These are phyloP conservation scores for Penaeus indicus DNA, from an alignment of 1,140 invertebrate species.

Conservation along the genomic window DNA sequence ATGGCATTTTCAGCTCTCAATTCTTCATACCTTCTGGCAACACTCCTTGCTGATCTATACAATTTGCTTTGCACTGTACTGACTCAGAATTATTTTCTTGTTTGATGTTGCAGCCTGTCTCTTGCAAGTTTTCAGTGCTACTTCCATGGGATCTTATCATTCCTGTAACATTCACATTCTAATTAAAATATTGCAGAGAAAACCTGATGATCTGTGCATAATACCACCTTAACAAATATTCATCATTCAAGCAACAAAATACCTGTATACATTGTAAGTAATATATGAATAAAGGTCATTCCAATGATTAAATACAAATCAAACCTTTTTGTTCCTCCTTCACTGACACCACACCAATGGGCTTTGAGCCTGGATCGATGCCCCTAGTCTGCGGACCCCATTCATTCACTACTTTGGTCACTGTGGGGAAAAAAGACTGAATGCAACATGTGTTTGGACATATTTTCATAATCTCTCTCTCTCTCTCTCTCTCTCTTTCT, in stretches of 20 bases:
- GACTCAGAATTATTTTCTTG: neutral
- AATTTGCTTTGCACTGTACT: slow-evolving; percentile 5
- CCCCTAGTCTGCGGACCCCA: slow-evolving; percentile 60
- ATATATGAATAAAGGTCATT: neutral
- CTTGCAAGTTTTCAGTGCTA: slow-evolving; percentile 33
- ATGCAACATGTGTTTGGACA: neutral
- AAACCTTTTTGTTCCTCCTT: slow-evolving; percentile 35
- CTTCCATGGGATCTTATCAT: neutral
- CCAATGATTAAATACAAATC: neutral
- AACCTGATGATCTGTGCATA: too few species aligned
- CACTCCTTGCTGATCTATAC: too few species aligned
- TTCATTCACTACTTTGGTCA: slow-evolving; percentile 55
- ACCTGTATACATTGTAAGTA: too few species aligned
- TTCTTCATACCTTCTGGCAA: too few species aligned
- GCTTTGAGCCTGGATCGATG: slow-evolving; percentile 28
- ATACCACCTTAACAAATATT: too few species aligned
- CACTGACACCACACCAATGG: neutral
- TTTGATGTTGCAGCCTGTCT: neutral
- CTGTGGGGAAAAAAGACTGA: slow-evolving; percentile 21
- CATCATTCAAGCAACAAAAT: too few species aligned
- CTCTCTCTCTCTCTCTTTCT: neutral
- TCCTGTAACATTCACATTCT: too few species aligned
- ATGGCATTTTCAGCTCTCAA: too few species aligned
- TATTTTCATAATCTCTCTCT: neutral
- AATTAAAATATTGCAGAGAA: too few species aligned